Conservation (phyloP, 1,140 invertebrate genomes). For the Drosophila parabipectinata region DNA sequence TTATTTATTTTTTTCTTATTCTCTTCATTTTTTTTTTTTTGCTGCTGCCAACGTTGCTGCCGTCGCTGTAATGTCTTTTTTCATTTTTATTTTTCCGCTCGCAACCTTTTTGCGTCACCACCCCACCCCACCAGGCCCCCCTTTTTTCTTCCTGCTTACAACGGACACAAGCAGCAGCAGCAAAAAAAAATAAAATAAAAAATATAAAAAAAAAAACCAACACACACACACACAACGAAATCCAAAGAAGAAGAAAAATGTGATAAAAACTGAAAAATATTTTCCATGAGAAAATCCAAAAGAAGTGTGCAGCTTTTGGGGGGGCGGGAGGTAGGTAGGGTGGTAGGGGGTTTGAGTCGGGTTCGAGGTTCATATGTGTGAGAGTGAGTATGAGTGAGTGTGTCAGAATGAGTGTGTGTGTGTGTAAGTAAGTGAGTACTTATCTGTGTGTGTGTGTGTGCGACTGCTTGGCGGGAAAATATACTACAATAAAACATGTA, state of each 20-base stretch:
- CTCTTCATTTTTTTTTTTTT: conserved; percentile 9
- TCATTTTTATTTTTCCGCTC: conserved; percentile 76
- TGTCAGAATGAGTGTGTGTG: conserved; percentile 4
- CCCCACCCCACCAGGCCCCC: conserved; percentile 29
- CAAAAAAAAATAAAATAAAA: conserved; percentile 50
- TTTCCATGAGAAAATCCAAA: conserved; percentile 82
- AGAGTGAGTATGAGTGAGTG: neutral
- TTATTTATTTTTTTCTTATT: conserved; percentile 59
- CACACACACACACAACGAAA: conserved; percentile 59
- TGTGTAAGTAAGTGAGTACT: conserved; percentile 3
- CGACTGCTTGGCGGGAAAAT: conserved; percentile 70
- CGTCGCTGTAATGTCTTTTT: conserved; percentile 76
- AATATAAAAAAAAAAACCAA: conserved; percentile 43
- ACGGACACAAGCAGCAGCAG: conserved; percentile 17
- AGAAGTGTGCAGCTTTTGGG: conserved; percentile 33
- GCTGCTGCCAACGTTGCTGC: conserved; percentile 27
- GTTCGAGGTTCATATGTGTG: conserved; percentile 25
- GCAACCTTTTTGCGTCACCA: conserved; percentile 71
- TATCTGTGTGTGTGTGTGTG: conserved; percentile 16
- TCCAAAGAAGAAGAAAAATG: conserved; percentile 67
- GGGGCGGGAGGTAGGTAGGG: conserved; percentile 1
- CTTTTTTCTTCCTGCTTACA: conserved; percentile 16
- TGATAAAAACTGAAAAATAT: conserved; percentile 78
- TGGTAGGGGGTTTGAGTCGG: conserved; percentile 16
- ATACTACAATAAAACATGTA: conserved; percentile 83